Conservation (phyloP, 1,140 invertebrate genomes). For the Pinna nobilis region DNA sequence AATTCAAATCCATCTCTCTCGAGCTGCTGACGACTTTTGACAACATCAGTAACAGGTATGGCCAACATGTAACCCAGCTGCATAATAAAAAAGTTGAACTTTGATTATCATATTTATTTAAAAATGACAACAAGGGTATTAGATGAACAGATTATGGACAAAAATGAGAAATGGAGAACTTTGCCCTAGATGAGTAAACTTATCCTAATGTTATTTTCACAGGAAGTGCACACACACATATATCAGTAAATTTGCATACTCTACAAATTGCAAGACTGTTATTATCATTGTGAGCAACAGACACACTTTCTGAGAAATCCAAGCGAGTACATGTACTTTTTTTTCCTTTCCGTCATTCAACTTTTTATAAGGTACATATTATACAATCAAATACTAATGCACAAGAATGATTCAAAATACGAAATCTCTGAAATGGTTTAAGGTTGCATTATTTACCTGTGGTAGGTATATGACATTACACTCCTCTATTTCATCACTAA, state of each 20-base stretch:
- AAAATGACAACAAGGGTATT: too few species aligned
- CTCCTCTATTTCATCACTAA: slow-evolving; percentile 81
- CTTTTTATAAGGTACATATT: too few species aligned
- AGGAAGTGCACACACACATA: not conserved
- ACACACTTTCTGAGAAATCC: too few species aligned
- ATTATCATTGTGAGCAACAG: too few species aligned
- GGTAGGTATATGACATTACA: slow-evolving; percentile 88
- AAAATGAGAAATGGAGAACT: too few species aligned
- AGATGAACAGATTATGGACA: too few species aligned
- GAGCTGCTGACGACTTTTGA: slow-evolving; percentile 76
- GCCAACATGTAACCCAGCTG: slow-evolving; percentile 87
- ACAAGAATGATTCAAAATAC: not conserved
- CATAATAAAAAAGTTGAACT: not conserved
- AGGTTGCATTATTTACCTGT: slow-evolving; percentile 59
- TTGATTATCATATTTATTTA: not conserved
- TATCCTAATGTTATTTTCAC: too few species aligned
- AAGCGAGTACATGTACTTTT: too few species aligned
- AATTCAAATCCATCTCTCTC: slow-evolving; percentile 82
- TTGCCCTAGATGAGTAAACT: too few species aligned
- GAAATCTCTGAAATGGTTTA: not conserved
- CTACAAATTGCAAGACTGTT: too few species aligned
- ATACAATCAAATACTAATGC: too few species aligned
- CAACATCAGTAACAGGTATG: slow-evolving; percentile 80
- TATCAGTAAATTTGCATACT: not conserved
- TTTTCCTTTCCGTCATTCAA: too few species aligned